Evolutionary conservation across 2,888 invertebrate genomes (phyloP).

Genomic region (Archaeoteleia sp.): DNA sequence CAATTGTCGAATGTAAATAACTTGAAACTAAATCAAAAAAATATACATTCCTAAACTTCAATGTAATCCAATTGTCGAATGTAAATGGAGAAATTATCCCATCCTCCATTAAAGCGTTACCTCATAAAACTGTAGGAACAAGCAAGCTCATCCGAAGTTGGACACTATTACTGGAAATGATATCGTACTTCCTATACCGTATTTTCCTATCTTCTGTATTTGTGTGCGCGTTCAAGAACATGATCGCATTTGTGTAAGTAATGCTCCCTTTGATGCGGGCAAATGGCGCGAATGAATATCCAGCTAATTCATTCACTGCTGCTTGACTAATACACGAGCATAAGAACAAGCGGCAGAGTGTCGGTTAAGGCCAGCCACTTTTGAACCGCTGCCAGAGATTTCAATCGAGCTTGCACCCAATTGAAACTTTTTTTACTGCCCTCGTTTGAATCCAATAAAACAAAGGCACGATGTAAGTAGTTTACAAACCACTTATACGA

Average conservation of each 20-base stretch:
- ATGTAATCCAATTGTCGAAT: not conserved
- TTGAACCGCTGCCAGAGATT: conserved; percentile 70
- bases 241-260: conserved; percentile 3
- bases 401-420: conserved; percentile 64
- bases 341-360: conserved; percentile 26
- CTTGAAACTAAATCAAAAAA: too few relatives aligned
- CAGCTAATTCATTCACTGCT: conserved; percentile 11
- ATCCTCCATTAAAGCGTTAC: not conserved
- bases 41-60: too few relatives aligned
- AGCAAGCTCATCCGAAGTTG: not conserved
- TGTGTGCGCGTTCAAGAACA: not conserved
- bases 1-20: not conserved
- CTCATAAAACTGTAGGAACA: not conserved
- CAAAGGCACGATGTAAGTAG: conserved; percentile 1
- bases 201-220: not conserved
- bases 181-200: conserved; percentile 1
- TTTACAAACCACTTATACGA: conserved; percentile 1
- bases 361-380: conserved; percentile 58
- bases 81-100: not conserved
- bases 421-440: conserved; percentile 55
- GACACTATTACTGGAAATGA: not conserved
- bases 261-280: conserved; percentile 14
- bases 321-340: conserved; percentile 11
- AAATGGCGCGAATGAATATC: conserved; percentile 21
- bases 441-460: conserved; percentile 59